These are phyloP conservation scores for Platycheirus albimanus DNA, from an alignment of 2,888 invertebrate genomes.

Conservation along the genomic window DNA sequence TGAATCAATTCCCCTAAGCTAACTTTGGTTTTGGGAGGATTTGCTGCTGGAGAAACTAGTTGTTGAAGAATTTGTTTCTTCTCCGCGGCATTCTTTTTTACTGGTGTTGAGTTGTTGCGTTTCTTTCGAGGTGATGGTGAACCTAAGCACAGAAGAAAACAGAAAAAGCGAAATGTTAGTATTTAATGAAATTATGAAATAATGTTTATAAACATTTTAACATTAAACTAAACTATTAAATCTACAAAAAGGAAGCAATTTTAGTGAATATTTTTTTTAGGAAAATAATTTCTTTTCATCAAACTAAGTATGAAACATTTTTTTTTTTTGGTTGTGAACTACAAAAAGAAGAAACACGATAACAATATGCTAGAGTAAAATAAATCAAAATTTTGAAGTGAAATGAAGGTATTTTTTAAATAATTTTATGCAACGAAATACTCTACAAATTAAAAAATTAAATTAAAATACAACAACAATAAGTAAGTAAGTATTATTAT, in stretches of 20 bases:
- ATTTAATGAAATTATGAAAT: neutral
- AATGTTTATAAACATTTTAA: constrained; percentile 29
- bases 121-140: constrained; percentile 91
- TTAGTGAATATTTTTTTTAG: constrained; percentile 19
- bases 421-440: constrained; percentile 62
- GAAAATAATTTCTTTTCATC: constrained; percentile 31
- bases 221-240: constrained; percentile 65
- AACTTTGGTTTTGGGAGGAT: constrained; percentile 83
- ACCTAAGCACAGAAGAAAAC: constrained; percentile 83
- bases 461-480: constrained; percentile 40
- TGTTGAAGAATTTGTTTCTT: constrained; percentile 91
- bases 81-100: constrained; percentile 89
- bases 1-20: constrained; percentile 90
- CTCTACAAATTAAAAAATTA: constrained; percentile 51
- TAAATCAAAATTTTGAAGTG: constrained; percentile 18
- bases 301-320: constrained; percentile 53
- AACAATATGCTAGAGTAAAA: constrained; percentile 45
- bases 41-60: constrained; percentile 87
- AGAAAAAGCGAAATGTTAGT: neutral
- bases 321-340: constrained; percentile 59
- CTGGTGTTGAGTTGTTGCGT: constrained; percentile 90
- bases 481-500: constrained; percentile 17
- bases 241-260: constrained; percentile 61
- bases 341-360: constrained; percentile 40
- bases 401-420: constrained; percentile 16